Base-by-base conservation (phyloP, 2,113 vertebrate genomes). In the Phyllostomus discolor region DNA sequence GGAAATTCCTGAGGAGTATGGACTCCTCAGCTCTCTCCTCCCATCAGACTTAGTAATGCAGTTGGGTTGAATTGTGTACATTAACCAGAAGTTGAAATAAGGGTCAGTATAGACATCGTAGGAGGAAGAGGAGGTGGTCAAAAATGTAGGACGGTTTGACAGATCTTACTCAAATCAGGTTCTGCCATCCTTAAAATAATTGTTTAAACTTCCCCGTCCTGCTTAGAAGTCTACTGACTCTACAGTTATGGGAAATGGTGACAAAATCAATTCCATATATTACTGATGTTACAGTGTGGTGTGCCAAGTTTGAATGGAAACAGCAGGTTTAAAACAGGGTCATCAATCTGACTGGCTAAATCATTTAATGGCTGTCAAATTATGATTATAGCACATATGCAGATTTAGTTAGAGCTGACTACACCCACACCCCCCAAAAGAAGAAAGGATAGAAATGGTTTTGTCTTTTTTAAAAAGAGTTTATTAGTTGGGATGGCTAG, bases 221-320 rank as follows among this genome's bases (percentile, higher is more conserved):
- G 38, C 70, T 35, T 20, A 89, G 69, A 89, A 41, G 24, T 59
- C 75, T 67, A 15, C 52, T 91, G n/a, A 92, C 43, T 92, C 62
- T 43, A 14, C 15, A 43, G 16, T 89, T 73, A 73, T 64, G 88
- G 46, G 66, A 70, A 95, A 22, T 62, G n/a, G 43, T 69, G 64
- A 87, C 84, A n/a, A 90, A 52, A 66, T 57, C 57, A 80, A 86
- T 75, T 75, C 26, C 48, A 2, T 67, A 3, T 69, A 46, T 95
- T 82, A 67, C 31, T 62, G 35, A 92, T 72, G 33, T 70, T 92
- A 69, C 19, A 41, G 33, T 72, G 54, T 59, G 31, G 59, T 69
- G 35, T 95, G 90, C 92, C 70, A 90, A 89, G 62, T 91, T 79
- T 87, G 38, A 69, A 66, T 73, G 46, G 83, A 24, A 93, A 19